phyloP scores from a whole-genome alignment of 2,888 invertebrate genomes.

The Fragum fragum region DNA sequence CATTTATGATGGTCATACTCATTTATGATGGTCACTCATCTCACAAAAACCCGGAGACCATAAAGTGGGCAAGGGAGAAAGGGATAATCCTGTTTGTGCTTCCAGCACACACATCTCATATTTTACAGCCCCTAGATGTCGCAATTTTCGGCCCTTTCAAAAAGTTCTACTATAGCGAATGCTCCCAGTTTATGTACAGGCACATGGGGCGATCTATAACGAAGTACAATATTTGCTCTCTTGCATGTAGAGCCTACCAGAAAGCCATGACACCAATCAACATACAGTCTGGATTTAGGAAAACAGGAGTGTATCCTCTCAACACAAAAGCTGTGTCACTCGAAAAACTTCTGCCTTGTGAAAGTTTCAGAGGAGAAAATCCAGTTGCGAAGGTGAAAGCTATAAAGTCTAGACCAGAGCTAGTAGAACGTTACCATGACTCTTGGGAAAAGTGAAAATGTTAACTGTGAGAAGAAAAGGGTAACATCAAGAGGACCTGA shows the following conservation, averaged over 20 bases:
- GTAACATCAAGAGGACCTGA: background rate
- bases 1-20: no score
- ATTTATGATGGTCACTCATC: slow-evolving; percentile 45
- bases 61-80: slow-evolving; percentile 35
- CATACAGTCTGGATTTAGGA: slow-evolving; percentile 34
- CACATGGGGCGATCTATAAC: slow-evolving; percentile 46
- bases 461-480: background rate
- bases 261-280: slow-evolving; percentile 38
- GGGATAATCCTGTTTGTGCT: slow-evolving; percentile 15
- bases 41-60: slow-evolving; percentile 31
- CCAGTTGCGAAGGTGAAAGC: slow-evolving; percentile 29
- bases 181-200: slow-evolving; percentile 28
- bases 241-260: slow-evolving; percentile 42
- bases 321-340: no score
- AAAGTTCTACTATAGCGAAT: slow-evolving; percentile 40
- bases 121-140: slow-evolving; percentile 43
- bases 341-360: no score
- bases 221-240: slow-evolving; percentile 32
- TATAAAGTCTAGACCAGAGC: no score
- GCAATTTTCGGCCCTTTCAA: slow-evolving; percentile 51
- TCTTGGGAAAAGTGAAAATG: background rate
- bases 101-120: slow-evolving; percentile 4
- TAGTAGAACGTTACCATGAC: background rate
- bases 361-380: no score
- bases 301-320: slow-evolving; percentile 47